Conservation (phyloP, 1,140 invertebrate genomes). For the Pseudoatta argentina region DNA sequence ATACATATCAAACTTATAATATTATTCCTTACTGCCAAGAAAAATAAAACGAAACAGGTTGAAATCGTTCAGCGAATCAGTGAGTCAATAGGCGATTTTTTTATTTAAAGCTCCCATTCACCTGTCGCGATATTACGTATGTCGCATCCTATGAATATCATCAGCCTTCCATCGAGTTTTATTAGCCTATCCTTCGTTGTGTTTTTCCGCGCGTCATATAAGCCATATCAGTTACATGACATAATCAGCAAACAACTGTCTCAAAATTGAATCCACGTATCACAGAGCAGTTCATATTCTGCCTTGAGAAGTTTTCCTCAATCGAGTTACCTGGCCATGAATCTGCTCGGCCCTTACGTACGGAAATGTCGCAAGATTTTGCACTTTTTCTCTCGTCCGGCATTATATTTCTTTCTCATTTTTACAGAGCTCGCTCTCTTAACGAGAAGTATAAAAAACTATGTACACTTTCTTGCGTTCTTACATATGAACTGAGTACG, state of each 20-base stretch:
- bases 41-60: background rate
- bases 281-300: slow-evolving; percentile 78
- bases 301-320: slow-evolving; percentile 69
- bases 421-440: slow-evolving; percentile 67
- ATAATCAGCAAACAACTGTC: slow-evolving; percentile 72
- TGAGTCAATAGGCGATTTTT: background rate
- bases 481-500: slow-evolving; percentile 60
- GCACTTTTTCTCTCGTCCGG: slow-evolving; percentile 58
- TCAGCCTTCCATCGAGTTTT: background rate
- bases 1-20: background rate
- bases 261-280: slow-evolving; percentile 77
- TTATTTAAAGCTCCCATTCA: slow-evolving; percentile 34
- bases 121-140: slow-evolving; percentile 9
- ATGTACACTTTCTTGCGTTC: slow-evolving; percentile 75
- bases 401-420: slow-evolving; percentile 41
- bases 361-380: slow-evolving; percentile 56
- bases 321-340: slow-evolving; percentile 73
- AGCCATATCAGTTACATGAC: background rate
- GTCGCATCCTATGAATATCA: background rate
- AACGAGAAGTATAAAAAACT: slow-evolving; percentile 84
- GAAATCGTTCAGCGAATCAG: background rate
- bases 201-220: background rate
- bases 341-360: slow-evolving; percentile 72
- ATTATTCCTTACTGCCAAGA: background rate
- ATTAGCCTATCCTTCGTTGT: slow-evolving; percentile 5